Conservation (phyloP, 2,113 vertebrate species). For the Rostratula benghalensis region DNA sequence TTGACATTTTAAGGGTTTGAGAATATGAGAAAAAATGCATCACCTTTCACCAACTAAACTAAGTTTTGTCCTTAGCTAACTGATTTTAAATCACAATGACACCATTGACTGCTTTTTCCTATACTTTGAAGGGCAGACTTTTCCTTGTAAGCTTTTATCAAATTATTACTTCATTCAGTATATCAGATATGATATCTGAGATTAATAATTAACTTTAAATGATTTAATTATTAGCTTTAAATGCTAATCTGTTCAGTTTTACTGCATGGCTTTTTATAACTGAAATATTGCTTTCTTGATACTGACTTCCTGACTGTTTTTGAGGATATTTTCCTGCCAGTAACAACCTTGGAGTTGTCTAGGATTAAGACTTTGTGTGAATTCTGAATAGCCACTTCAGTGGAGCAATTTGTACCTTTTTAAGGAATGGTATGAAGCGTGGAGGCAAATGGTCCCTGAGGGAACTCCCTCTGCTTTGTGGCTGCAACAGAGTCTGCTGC, state of each 20-base stretch:
- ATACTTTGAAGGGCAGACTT: background rate
- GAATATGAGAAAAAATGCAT: background rate
- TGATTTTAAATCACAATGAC: background rate
- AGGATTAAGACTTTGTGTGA: background rate
- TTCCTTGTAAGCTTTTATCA: background rate
- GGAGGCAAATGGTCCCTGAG: background rate
- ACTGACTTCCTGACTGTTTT: background rate
- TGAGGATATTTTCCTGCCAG: background rate
- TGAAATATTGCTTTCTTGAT: background rate
- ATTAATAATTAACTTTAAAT: constrained; percentile 54
- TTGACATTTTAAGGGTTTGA: background rate
- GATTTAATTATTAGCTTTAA: no score
- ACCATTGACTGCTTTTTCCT: background rate
- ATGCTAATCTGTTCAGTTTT: background rate
- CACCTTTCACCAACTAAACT: background rate
- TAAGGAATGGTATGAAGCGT: constrained; percentile 35
- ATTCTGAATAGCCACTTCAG: background rate
- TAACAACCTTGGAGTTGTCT: background rate
- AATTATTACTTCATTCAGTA: background rate
- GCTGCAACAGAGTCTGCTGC: background rate
- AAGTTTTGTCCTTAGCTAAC: background rate
- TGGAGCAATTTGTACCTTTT: constrained; percentile 9
- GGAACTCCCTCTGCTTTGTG: background rate
- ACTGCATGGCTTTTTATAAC: background rate
- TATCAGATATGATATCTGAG: background rate